Conservation (phyloP, 2,888 invertebrate species). For the Hypomecis atomaria region DNA sequence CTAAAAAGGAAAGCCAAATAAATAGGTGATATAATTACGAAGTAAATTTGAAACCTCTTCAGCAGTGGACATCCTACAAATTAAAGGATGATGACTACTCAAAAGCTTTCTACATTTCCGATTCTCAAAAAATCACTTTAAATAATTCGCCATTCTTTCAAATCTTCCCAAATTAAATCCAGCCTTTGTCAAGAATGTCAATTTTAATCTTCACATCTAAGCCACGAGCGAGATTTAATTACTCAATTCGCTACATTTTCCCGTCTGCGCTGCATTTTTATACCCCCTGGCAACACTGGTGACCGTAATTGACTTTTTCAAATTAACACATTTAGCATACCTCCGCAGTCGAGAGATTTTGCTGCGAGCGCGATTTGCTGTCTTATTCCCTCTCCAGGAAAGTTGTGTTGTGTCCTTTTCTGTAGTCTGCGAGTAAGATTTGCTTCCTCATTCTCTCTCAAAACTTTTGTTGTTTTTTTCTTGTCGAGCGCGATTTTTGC, state of each 20-base stretch:
- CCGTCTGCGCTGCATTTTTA: conserved; percentile 41
- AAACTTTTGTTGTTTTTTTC: no score
- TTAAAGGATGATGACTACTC: no score
- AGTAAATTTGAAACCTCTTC: no score
- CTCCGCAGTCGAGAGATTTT: conserved; percentile 3
- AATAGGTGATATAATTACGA: no score
- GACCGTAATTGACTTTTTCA: conserved; percentile 48
- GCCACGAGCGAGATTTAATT: conserved; percentile 17
- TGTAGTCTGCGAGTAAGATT: conserved; percentile 7
- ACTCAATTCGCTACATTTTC: conserved; percentile 9
- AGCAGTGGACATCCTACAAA: no score
- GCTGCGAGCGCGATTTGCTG: neutral
- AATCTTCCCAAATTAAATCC: neutral
- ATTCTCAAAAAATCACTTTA: no score
- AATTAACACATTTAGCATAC: neutral
- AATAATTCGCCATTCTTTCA: neutral
- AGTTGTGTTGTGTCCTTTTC: conserved; percentile 3
- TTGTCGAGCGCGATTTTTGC: conserved; percentile 45
- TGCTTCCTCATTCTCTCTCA: no score
- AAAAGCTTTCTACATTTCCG: no score
- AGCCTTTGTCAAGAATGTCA: conserved; percentile 3
- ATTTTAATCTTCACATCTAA: conserved; percentile 8
- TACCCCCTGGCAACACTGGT: conserved; percentile 45
- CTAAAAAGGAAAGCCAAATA: no score
- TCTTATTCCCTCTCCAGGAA: neutral